Evolutionary conservation across 2,113 vertebrate genomes (phyloP), one percentile per base, ranked within the genome.

Genomic region (Rhegmatorhina hoffmannsi): DNA sequence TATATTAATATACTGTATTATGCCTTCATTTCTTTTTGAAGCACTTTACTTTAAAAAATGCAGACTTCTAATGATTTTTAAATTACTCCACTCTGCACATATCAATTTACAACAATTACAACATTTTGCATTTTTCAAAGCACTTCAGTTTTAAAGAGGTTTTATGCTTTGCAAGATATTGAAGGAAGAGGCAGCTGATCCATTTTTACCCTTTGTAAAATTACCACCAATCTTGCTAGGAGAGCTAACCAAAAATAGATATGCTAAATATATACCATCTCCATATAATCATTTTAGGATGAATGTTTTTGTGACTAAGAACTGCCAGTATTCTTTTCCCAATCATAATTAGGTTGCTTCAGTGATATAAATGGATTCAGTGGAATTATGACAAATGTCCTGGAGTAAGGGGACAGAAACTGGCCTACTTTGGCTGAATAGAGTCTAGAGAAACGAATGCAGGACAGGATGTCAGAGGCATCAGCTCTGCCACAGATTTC

Each of bases 91-190:
- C 97, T 97, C 95, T 87, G 96, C 94, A 97, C 95, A 97, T 97
- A 96, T 91, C 97, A 98, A 98, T 98, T 98, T 98, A 96, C 79
- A 95, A 97, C 95, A 94, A 97, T 97, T 97, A 97, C 95, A 97
- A 97, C 96, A 94, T 97, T 96, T 95, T 96, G 96, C 88, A 93
- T 95, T 97, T 97, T 92, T 87, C 89, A 96, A 96, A 97, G 93
- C 95, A 95, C 93, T 97, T 96, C 63, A 96, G 50, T 84, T 97
- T 97, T 96, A 96, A 96, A 97, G 91, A 96, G 87, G 74, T 69
- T 96, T 94, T 94, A 84, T 96, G 93, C 96, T 96, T 94, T 3
- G 31, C 84, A 92, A 95, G 66, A 96, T 76, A 96, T 52, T 2
- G 58, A 94, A 89, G 79, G 89, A 97, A 97, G 91, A 94, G 75